Evolutionary conservation across 2,888 invertebrate genomes (phyloP).

Genomic region (Neoaliturus tenellus): DNA sequence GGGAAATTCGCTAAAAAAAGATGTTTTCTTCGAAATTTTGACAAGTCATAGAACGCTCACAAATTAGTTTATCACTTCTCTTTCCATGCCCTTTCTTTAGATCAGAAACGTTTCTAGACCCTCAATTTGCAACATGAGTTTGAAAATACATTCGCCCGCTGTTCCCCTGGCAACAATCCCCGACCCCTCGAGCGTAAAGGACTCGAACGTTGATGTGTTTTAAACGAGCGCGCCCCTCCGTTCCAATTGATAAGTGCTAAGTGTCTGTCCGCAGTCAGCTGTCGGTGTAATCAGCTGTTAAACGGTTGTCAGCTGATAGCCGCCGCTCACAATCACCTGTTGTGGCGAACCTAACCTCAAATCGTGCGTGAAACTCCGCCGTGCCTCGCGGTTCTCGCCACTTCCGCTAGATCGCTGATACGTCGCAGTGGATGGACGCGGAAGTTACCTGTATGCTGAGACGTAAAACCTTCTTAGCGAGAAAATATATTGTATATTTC

Average conservation of each 20-base stretch:
- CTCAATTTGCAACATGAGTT: background rate
- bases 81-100: no score
- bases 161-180: conserved; percentile 1
- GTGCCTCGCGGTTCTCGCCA: background rate
- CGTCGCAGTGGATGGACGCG: no score
- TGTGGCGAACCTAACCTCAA: conserved; percentile 21
- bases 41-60: no score
- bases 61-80: no score
- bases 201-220: conserved; percentile 15
- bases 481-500: no score
- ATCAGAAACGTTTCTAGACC: background rate
- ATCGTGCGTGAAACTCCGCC: conserved; percentile 10
- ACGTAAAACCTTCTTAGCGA: no score
- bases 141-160: background rate
- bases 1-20: no score
- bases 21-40: no score
- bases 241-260: conserved; percentile 24
- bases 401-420: no score
- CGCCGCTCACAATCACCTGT: conserved; percentile 14
- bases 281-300: conserved; percentile 16
- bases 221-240: background rate
- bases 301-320: conserved; percentile 25
- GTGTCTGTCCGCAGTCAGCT: conserved; percentile 9
- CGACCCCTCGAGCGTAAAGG: background rate
- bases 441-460: no score